Percentiles rank a stretch among this genome's conserved stretches.
Evolutionary conservation across 2,888 invertebrate genomes (phyloP).

Genomic region (Patella ulyssiponensis): DNA sequence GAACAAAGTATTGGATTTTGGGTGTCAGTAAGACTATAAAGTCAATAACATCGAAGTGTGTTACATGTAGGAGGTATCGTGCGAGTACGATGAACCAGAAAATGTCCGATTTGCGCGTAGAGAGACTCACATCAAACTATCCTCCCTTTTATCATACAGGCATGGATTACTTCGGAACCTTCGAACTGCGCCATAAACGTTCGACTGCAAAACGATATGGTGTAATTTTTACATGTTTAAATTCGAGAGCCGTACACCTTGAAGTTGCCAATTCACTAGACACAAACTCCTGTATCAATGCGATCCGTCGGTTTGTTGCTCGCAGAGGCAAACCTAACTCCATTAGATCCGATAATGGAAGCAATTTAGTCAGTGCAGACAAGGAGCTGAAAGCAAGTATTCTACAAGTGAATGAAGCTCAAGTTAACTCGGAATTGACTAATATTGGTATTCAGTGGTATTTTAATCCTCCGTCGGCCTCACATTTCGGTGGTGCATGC

Average conservation of each 20-base stretch:
- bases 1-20: slow-evolving; percentile 23
- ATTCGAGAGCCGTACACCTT: slow-evolving; percentile 32
- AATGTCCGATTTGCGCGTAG: slow-evolving; percentile 2
- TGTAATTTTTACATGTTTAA: slow-evolving; percentile 36
- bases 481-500: slow-evolving; percentile 40
- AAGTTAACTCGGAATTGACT: slow-evolving; percentile 24
- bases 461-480: slow-evolving; percentile 38
- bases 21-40: slow-evolving; percentile 9
- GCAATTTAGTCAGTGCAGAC: slow-evolving; percentile 35
- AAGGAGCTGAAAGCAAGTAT: slow-evolving; percentile 32
- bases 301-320: slow-evolving; percentile 30
- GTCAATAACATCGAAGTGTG: slow-evolving; percentile 5
- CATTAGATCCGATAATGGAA: slow-evolving; percentile 33
- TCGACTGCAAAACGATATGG: slow-evolving; percentile 32
- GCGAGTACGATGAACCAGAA: background rate
- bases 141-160: background rate
- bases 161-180: slow-evolving; percentile 34
- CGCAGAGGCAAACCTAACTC: slow-evolving; percentile 20
- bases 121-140: background rate
- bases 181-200: slow-evolving; percentile 26
- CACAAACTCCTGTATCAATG: slow-evolving; percentile 29
- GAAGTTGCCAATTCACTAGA: slow-evolving; percentile 30
- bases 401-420: slow-evolving; percentile 25
- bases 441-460: slow-evolving; percentile 33
- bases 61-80: background rate